Base-by-base conservation (phyloP, 2,888 invertebrate genomes). In the Dynastes grantii region DNA sequence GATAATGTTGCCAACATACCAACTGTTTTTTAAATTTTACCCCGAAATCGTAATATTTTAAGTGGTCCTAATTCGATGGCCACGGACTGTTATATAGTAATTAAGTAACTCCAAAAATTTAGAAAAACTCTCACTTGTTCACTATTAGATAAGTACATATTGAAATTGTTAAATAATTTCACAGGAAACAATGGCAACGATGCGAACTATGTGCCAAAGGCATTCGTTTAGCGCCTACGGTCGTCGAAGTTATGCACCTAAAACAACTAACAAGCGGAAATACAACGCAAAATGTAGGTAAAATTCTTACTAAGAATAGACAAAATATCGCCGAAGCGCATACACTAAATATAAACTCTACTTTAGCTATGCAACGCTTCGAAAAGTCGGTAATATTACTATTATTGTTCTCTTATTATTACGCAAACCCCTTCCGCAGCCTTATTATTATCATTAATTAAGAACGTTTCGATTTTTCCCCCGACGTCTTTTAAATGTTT, bases 401-500 rank as follows among this genome's bases (percentile, higher is more conserved):
- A 45, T 45, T 45, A 11, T 45, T 5, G 32, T 37, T 37, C 6
- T 45, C 45, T 45, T 45, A 11, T 45, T 45, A 45, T 45, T 45
- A 45, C 45, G 45, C 11, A 45, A 45, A 45, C 45, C 45, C 45
- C 45, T 45, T 45, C 45, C 45, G 45, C 45, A 11, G 22, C 22
- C 8, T 58, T 58, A 58, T 29, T 63, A 63, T 63, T 29, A 32
- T 63, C 27, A 63, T 32, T 63, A 63, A 63, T 63, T 63, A 63
- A 63, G 29, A 63, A 55, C 29, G 55, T 40, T 22, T 40, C 13
- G 13, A n/a, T 22, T 64, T 65, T 78, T 78, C 58, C 45, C 67
- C 45, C 13, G 67, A 9, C 27, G 27, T 22, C 55, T 13, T 76
- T 76, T 76, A 77, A 77, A 70, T 70, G 70, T 61, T 73, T 78